Evolutionary conservation across 2,797 vertebrate species (phyloP).

Genomic region (Sandelia bainsii): DNA sequence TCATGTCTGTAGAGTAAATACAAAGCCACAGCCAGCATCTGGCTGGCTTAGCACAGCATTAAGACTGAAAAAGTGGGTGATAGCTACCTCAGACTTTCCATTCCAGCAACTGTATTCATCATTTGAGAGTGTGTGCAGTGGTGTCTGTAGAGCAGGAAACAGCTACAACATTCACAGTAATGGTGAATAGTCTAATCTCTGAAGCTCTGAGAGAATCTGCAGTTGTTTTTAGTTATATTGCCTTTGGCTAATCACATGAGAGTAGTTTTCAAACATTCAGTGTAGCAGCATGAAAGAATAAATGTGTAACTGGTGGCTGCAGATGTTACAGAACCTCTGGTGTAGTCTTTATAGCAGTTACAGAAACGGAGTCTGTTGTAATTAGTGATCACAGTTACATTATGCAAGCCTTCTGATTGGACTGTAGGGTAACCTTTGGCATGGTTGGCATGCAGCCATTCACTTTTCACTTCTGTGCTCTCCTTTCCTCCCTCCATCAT

Average conservation of each 20-base stretch:
- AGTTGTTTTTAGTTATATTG: conserved; percentile 15
- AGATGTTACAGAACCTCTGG: conserved; percentile 7
- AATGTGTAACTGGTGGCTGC: conserved; percentile 16
- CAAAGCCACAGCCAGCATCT: no score
- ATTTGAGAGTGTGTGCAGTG: neutral
- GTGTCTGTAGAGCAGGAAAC: conserved; percentile 9
- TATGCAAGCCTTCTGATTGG: conserved; percentile 29
- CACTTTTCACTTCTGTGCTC: conserved; percentile 15
- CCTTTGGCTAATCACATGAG: conserved; percentile 8
- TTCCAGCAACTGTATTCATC: neutral
- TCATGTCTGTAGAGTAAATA: no score
- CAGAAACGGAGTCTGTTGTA: neutral
- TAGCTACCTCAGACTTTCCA: no score
- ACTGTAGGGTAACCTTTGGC: conserved; percentile 38
- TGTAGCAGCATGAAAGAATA: neutral
- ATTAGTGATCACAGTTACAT: neutral
- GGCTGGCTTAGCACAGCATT: no score
- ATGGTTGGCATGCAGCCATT: conserved; percentile 29
- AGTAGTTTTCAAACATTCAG: conserved; percentile 17
- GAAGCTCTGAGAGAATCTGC: neutral
- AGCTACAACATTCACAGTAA: neutral
- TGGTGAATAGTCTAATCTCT: neutral
- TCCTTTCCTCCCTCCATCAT: conserved; percentile 8
- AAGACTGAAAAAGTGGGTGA: neutral
- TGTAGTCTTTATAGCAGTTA: neutral